Conservation (phyloP, 2,797 vertebrate species). For the Decapterus maruadsi region DNA sequence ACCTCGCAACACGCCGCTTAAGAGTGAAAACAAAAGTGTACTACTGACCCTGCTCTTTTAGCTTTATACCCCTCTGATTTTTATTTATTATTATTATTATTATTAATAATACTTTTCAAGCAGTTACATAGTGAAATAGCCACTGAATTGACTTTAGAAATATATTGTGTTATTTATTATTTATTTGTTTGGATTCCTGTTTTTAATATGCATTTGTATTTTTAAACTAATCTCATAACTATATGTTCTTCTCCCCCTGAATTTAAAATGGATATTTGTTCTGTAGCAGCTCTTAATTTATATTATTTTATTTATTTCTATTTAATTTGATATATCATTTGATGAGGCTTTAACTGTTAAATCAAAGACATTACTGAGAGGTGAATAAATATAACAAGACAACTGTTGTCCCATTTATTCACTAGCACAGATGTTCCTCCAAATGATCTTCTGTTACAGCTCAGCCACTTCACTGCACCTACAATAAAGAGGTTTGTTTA, state of each 20-base stretch:
- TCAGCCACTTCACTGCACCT: constrained; percentile 20
- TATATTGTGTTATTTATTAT: constrained; percentile 34
- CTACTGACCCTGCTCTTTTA: constrained; percentile 56
- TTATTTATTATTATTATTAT: constrained; percentile 5
- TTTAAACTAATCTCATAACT: constrained; percentile 51
- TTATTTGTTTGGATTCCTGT: constrained; percentile 49
- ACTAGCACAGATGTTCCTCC: constrained; percentile 17
- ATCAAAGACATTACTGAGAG: constrained; percentile 69
- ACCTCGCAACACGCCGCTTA: constrained; percentile 63
- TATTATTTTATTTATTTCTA: constrained; percentile 54
- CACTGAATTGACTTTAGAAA: constrained; percentile 28
- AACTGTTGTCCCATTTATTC: constrained; percentile 46
- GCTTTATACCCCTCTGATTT: constrained; percentile 25
- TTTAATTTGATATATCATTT: constrained; percentile 58
- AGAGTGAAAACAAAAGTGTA: constrained; percentile 62
- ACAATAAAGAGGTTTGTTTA: constrained; percentile 25
- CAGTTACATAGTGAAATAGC: constrained; percentile 40
- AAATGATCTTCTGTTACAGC: constrained; percentile 27
- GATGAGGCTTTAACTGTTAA: constrained; percentile 77
- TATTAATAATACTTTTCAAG: constrained; percentile 24
- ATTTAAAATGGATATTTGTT: constrained; percentile 28
- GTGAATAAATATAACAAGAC: constrained; percentile 78
- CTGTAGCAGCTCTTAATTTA: constrained; percentile 37
- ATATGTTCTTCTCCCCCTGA: constrained; percentile 28
- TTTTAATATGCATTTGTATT: constrained; percentile 65